phyloP scores from a whole-genome alignment of 1,140 invertebrate species.

The Carposina sasakii region DNA sequence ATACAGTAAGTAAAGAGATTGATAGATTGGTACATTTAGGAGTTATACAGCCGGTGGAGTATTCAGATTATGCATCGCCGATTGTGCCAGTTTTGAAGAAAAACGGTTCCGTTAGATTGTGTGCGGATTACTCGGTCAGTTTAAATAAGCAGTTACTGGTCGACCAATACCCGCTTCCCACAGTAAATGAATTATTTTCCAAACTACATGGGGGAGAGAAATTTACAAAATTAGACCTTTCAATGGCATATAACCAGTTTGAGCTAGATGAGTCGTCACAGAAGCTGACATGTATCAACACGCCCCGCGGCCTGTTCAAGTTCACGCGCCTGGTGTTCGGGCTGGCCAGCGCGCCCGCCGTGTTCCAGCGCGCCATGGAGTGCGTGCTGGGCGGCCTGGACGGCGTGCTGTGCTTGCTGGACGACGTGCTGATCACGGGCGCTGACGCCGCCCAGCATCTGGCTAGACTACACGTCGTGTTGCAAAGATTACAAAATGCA shows the following conservation, averaged over 20 bases:
- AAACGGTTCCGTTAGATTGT: slow-evolving; percentile 6
- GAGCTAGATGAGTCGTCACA: slow-evolving; percentile 20
- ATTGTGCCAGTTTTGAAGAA: slow-evolving; percentile 7
- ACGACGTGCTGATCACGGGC: slow-evolving; percentile 38
- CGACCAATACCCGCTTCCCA: slow-evolving; percentile 10
- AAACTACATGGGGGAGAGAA: slow-evolving; percentile 14
- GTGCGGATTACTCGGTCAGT: slow-evolving; percentile 10
- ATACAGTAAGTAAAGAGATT: slow-evolving; percentile 2
- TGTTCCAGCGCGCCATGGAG: slow-evolving; percentile 33
- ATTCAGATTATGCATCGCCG: slow-evolving; percentile 7
- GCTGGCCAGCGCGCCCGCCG: slow-evolving; percentile 22
- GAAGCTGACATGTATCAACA: slow-evolving; percentile 25
- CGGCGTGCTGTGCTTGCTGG: slow-evolving; percentile 28
- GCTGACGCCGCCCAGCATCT: slow-evolving; percentile 25
- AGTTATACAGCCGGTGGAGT: background rate
- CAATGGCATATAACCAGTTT: slow-evolving; percentile 26
- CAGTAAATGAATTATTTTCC: slow-evolving; percentile 1
- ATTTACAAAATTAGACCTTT: slow-evolving; percentile 26
- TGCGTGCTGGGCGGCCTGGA: slow-evolving; percentile 24
- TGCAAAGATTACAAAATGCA: slow-evolving; percentile 19
- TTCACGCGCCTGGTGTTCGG: slow-evolving; percentile 27
- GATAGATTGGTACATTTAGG: slow-evolving; percentile 1
- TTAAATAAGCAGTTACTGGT: slow-evolving; percentile 9
- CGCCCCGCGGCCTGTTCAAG: slow-evolving; percentile 29
- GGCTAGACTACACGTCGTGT: slow-evolving; percentile 28